Evolutionary conservation across 2,113 vertebrate species (phyloP), one percentile per base, ranked within the genome.

Genomic region (Lampris megalopsis): DNA sequence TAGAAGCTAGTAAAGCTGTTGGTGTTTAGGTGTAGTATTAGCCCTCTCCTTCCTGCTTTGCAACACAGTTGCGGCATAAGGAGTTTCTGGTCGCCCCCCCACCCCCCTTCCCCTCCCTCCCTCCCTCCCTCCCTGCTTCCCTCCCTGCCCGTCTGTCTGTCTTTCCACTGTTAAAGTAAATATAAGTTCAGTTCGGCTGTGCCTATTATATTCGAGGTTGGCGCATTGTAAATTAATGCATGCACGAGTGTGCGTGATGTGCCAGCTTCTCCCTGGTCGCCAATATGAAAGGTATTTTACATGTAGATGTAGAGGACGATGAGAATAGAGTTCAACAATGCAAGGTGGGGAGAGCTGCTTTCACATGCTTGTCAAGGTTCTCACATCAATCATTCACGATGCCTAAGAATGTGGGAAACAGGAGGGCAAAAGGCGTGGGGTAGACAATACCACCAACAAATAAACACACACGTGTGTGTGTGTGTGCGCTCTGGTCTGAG

Each of bases 381-480:
- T 89, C 79, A 87, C 88, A 91, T 93, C 89, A 90, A 91, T 91
- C 92, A 92, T 84, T 95, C 93, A 93, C 92, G 64, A 75, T 85
- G 45, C 11, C 63, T 13, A 45, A 38, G 50, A 36, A 71, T 54
- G 53, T 1, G 35, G 48, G 35, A 63, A 68, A 75, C 36, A 2
- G 43, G 13, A 87, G 83, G 87, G 92, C 90, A 63, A 85, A 92
- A 93, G 88, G 71, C 88, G 93, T 83, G 83, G 86, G 93, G 59
- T 64, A 71, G 42, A 54, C 49, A 3, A 70, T 1, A 5, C 11
- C 49, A 52, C 49, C n/a, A 57, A 37, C 57, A 59, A 35, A 59
- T n/a, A 59, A 35, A 58, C 24, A 36, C 56, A 57, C 24, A 58
- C 56, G 9, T 35, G 37, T 24, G 24, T 24, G 24, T 24, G 24